Percentiles rank a stretch among this genome's conserved stretches.
Conservation (phyloP, 1,140 invertebrate species). For the Maniola jurtina region DNA sequence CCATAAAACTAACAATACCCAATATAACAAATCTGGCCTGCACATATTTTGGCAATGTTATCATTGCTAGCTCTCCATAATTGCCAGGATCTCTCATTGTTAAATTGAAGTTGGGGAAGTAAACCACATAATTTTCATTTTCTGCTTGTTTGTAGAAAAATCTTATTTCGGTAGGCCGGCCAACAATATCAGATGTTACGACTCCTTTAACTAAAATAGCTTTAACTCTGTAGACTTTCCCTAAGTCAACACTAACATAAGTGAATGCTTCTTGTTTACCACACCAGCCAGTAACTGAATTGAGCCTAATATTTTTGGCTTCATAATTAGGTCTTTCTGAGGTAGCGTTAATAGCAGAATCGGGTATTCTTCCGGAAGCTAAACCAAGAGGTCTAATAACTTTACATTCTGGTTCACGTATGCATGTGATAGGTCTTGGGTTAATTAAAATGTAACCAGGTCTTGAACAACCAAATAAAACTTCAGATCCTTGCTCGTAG, state of each 20-base stretch:
- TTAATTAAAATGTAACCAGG: slow-evolving; percentile 97
- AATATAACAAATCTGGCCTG: slow-evolving; percentile 96
- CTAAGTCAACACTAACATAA: slow-evolving; percentile 96
- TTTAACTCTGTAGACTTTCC: slow-evolving; percentile 93
- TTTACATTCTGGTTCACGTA: slow-evolving; percentile 95
- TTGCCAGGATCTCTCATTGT: slow-evolving; percentile 96
- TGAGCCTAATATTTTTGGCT: slow-evolving; percentile 92
- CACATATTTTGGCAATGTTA: slow-evolving; percentile 95
- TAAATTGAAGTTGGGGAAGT: slow-evolving; percentile 97
- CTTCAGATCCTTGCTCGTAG: slow-evolving; percentile 95
- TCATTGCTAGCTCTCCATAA: slow-evolving; percentile 92
- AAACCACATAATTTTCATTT: slow-evolving; percentile 96
- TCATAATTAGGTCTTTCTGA: slow-evolving; percentile 95
- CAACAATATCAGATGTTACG: slow-evolving; percentile 96
- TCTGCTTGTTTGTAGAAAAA: slow-evolving; percentile 98
- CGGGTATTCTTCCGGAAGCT: slow-evolving; percentile 94
- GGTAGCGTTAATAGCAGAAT: slow-evolving; percentile 97
- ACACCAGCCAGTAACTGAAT: slow-evolving; percentile 97
- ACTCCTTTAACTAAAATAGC: slow-evolving; percentile 96
- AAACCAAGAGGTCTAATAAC: slow-evolving; percentile 95
- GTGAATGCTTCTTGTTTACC: slow-evolving; percentile 96
- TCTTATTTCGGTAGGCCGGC: slow-evolving; percentile 95
- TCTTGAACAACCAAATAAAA: slow-evolving; percentile 92
- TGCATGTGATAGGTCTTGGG: slow-evolving; percentile 92
- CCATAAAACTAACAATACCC: slow-evolving; percentile 96